Percentiles rank a stretch among this genome's conserved stretches.
Evolutionary conservation across 2,113 vertebrate genomes (phyloP).

Genomic region (Falco punctatus): DNA sequence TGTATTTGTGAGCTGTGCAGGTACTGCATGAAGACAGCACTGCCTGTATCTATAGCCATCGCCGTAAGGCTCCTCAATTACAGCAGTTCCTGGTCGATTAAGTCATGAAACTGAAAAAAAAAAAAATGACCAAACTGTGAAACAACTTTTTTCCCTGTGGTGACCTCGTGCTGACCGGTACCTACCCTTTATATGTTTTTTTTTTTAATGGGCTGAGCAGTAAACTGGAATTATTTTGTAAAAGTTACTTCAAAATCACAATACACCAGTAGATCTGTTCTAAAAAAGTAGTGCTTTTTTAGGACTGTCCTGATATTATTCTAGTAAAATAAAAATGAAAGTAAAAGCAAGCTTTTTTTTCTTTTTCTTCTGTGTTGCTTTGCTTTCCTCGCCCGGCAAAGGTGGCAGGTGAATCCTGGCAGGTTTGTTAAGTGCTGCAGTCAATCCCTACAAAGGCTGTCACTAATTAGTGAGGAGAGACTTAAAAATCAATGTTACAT

Average conservation of each 20-base stretch:
- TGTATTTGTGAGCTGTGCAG: not conserved
- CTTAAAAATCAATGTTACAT: not conserved
- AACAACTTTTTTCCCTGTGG: not conserved
- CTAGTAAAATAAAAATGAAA: not conserved
- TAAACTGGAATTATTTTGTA: not conserved
- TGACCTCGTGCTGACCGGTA: not conserved
- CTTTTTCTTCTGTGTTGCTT: not conserved
- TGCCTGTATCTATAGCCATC: not conserved
- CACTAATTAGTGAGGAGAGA: not conserved
- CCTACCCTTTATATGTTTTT: not conserved
- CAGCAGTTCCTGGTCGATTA: not conserved
- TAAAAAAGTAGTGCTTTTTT: not conserved
- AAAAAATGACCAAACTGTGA: not conserved
- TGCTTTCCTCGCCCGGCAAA: not conserved
- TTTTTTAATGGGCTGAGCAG: not conserved
- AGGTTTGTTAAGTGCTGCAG: not conserved
- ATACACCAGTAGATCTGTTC: not conserved
- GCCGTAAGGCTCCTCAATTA: not conserved
- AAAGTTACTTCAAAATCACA: not conserved
- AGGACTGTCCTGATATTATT: not conserved
- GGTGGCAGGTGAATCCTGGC: rapidly evolving
- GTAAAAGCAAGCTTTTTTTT: not conserved
- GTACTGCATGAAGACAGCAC: not conserved
- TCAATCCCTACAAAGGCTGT: not conserved
- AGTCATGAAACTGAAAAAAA: not conserved